Conservation (phyloP, 2,113 vertebrate genomes). For the Ariopsis seemanni region DNA sequence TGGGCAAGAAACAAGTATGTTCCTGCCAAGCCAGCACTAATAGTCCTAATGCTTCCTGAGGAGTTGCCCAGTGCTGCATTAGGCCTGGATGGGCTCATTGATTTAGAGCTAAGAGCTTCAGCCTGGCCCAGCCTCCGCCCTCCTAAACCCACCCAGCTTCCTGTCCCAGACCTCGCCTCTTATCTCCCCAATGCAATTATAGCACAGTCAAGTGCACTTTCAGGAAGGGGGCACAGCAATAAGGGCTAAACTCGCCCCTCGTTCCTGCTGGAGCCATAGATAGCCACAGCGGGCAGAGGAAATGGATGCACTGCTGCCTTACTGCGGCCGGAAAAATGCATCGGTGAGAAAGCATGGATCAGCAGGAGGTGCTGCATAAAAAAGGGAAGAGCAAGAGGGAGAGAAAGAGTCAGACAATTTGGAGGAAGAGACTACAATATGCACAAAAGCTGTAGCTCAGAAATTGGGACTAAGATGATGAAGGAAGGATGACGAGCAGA, state of each 20-base stretch:
- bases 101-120: constrained; percentile 87
- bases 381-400: constrained; percentile 7
- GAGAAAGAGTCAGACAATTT: not conserved
- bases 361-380: constrained; percentile 41
- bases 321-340: constrained; percentile 48
- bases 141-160: constrained; percentile 75
- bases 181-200: constrained; percentile 99
- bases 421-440: not conserved
- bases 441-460: constrained; percentile 1
- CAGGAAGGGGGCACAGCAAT: constrained; percentile 76
- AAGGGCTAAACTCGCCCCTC: constrained; percentile 56
- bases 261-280: constrained; percentile 55
- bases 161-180: constrained; percentile 92
- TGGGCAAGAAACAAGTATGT: constrained; percentile 57
- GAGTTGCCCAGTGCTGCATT: constrained; percentile 94
- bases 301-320: constrained; percentile 51
- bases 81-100: constrained; percentile 91
- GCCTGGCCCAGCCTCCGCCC: constrained; percentile 74
- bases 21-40: constrained; percentile 90
- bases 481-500: not conserved
- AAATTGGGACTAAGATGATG: constrained; percentile 3
- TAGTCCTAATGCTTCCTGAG: constrained; percentile 98
- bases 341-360: constrained; percentile 45
- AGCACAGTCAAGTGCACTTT: constrained; percentile 95
- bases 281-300: constrained; percentile 27